A percentile compares a stretch with the other conserved stretches of the same genome.
phyloP scores from a whole-genome alignment of 1,140 invertebrate species.

The Bombyx mandarina region DNA sequence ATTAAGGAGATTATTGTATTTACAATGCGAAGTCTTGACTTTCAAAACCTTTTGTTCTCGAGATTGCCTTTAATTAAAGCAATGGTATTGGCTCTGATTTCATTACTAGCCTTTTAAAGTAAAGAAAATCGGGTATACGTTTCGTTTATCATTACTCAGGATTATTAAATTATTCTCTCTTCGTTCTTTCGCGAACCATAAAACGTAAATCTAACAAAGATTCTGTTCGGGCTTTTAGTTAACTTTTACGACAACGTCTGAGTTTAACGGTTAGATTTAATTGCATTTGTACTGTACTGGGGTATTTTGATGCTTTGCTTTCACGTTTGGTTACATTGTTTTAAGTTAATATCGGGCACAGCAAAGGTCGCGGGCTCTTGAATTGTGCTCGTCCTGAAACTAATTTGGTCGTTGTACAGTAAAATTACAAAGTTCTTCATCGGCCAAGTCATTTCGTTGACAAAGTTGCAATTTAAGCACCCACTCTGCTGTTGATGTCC shows the following conservation, averaged over 20 bases:
- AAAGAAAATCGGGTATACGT: conserved; percentile 7
- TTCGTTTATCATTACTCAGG: conserved; percentile 20
- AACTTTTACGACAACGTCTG: conserved; percentile 41
- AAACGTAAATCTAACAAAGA: conserved; percentile 37
- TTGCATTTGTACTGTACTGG: conserved; percentile 36
- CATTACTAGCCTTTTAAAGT: conserved; percentile 6
- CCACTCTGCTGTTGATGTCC: no score
- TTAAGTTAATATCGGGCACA: conserved; percentile 45
- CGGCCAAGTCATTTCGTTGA: neutral
- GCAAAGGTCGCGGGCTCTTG: conserved; percentile 47
- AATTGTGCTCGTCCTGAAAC: conserved; percentile 30
- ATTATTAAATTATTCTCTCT: conserved; percentile 18
- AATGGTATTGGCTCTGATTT: conserved; percentile 1
- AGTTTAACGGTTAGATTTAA: conserved; percentile 45
- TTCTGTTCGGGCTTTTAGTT: conserved; percentile 34
- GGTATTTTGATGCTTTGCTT: conserved; percentile 37
- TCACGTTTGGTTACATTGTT: conserved; percentile 54
- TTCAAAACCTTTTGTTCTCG: neutral
- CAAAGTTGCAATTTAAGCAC: neutral
- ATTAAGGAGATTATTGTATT: no score
- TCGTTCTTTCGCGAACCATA: conserved; percentile 19
- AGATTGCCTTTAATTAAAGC: conserved; percentile 2
- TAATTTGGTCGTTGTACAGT: conserved; percentile 37
- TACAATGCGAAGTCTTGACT: neutral
- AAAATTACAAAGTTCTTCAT: conserved; percentile 33